Conservation (phyloP, 2,888 invertebrate genomes). For the Drosophila neonasuta region DNA sequence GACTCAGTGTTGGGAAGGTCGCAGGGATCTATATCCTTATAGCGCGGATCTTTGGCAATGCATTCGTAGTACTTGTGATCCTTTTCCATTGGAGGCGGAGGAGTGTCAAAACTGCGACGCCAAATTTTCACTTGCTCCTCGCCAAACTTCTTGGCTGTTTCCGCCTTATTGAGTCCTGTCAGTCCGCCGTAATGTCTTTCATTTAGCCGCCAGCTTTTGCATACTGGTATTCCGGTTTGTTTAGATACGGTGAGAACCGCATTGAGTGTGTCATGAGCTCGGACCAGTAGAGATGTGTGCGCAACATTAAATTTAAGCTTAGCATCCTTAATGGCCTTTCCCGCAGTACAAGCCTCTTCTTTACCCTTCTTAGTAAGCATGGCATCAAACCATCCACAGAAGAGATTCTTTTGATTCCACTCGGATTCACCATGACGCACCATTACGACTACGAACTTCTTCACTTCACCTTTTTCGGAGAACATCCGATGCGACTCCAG, state of each 20-base stretch:
- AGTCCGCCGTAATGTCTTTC: conserved; percentile 94
- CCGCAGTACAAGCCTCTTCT: conserved; percentile 84
- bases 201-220: conserved; percentile 92
- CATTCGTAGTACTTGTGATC: conserved; percentile 89
- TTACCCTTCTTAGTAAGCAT: conserved; percentile 86
- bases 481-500: not conserved
- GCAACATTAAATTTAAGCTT: conserved; percentile 90
- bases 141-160: conserved; percentile 93
- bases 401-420: conserved; percentile 89
- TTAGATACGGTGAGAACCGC: conserved; percentile 86
- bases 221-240: conserved; percentile 86
- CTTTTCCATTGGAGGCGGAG: conserved; percentile 92
- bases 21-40: conserved; percentile 87
- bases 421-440: conserved; percentile 89
- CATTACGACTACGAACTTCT: conserved; percentile 87
- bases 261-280: conserved; percentile 90
- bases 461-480: not conserved
- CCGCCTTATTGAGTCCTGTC: conserved; percentile 93
- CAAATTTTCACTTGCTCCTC: conserved; percentile 92
- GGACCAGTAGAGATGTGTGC: conserved; percentile 90
- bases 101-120: conserved; percentile 92
- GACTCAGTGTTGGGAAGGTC: conserved; percentile 94
- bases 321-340: conserved; percentile 89
- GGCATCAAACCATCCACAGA: conserved; percentile 89
- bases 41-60: conserved; percentile 90